A percentile compares a stretch with the other conserved stretches of the same genome.
These are phyloP conservation scores for Sylvilagus bachmani DNA, from an alignment of 2,113 vertebrate species.

Conservation along the genomic window DNA sequence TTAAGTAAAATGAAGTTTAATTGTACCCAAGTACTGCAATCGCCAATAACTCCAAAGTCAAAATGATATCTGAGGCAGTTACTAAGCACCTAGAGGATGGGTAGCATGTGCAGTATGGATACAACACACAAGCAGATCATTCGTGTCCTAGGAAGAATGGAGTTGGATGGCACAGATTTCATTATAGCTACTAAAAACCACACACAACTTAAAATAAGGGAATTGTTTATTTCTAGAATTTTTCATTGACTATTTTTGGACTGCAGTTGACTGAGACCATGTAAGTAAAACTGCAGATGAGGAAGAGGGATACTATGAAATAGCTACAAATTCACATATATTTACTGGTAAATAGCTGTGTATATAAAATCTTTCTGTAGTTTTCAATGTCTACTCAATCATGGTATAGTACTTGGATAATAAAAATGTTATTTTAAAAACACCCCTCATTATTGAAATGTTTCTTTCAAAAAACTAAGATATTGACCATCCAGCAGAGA, in stretches of 20 bases:
- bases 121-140: not conserved
- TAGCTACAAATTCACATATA: not conserved
- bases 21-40: not conserved
- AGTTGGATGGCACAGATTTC: not conserved
- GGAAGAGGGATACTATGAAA: not conserved
- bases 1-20: not conserved
- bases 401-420: not conserved
- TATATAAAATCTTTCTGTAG: not conserved
- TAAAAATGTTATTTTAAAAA: not conserved
- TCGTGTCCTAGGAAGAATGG: not conserved
- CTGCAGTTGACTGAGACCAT: not conserved
- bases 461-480: not conserved
- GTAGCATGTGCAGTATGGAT: not conserved
- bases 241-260: not conserved
- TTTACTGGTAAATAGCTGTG: not conserved
- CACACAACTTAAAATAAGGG: not conserved
- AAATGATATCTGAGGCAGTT: not conserved
- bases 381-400: constrained; percentile 11
- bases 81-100: not conserved
- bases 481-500: not conserved
- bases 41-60: not conserved
- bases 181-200: not conserved
- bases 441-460: constrained; percentile 42
- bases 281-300: not conserved
- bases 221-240: not conserved